Evolutionary conservation across 2,888 invertebrate genomes (phyloP), one percentile per base, ranked within the genome.

Genomic region (Meganola albula): DNA sequence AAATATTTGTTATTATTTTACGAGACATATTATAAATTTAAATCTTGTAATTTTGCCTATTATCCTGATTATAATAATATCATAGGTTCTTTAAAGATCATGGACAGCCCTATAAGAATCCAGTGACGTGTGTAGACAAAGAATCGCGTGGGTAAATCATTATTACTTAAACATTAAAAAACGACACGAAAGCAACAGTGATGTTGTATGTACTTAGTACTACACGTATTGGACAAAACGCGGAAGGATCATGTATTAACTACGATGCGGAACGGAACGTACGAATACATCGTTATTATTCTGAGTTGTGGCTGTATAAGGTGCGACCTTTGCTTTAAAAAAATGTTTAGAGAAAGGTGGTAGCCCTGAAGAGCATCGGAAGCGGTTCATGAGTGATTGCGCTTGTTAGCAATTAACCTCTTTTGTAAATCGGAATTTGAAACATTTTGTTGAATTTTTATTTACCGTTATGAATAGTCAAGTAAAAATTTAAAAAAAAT

Each of bases 171-270:
- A 57, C 39, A 34, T 37, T 21, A 58, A 71, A 74, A 75, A 72
- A 67, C 55, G 39, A 58, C 51, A 67, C 59, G 74, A 78, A 78
- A 77, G 74, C 66, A 74, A 77, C 56, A 74, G 73, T 71, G 69
- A 63, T 71, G 66, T 54, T n/a, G n/a, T 7, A 20, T n/a, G 3
- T 2, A 20, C 7, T 20, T 5, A 66, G 64, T 49, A 62, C 68
- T 62, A 56, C 63, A 61, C 45, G 59, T 57, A 55, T 57, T 50
- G 48, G 46, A 51, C 46, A 46, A 34, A 53, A 59, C 47, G 59
- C 73, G 71, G 72, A 74, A 74, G 64, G 55, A 50, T 52, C 48
- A 48, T 36, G 46, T 45, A 44, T 41, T 56, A 56, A 38, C 41
- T 49, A 46, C 36, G 31, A 48, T 48, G 65, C 69, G 70, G 61